Base-by-base conservation (phyloP, 2,888 invertebrate species). In the Orchestes rusci region DNA sequence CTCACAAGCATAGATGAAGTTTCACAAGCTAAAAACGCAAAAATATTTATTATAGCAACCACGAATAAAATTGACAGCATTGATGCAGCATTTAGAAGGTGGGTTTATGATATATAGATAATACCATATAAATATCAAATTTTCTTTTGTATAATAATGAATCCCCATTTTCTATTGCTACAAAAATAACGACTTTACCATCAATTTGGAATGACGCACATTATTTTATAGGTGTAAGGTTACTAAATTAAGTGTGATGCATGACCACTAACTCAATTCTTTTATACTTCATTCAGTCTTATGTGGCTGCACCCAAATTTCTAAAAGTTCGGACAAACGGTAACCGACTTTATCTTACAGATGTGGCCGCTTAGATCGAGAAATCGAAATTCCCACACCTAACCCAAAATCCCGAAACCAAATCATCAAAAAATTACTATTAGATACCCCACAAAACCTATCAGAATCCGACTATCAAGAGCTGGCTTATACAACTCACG, bases 331-430 rank as follows among this genome's bases (percentile, higher is more conserved):
- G n/a, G n/a, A n/a, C n/a, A n/a, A n/a, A n/a, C n/a, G n/a, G n/a
- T n/a, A n/a, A n/a, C n/a, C n/a, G n/a, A n/a, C n/a, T n/a, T n/a
- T n/a, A n/a, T 10, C 23, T 23, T 23, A 7, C 19, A 74, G 90
- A 56, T 84, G 84, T 54, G 91, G 91, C 1, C 74, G 86, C 48
- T 68, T 94, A 43, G 90, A 91, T 56, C 76, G 77, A 57, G 89
- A 89, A 67, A 76, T 91, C 42, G 90, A 91, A 71, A 70, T 91
- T 39, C 75, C 80, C 1, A 80, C 84, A 0, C 91, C 90, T 7
- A 79, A 79, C 61, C 76, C 80, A 51, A 59, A 70, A 40, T 73
- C 74, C 59, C 58, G 63, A 34, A 57, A 55, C 46, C 76, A 82
- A 52, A 91, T 94, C 52, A 65, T 94, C 2, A 61, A 67, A 16